These are phyloP conservation scores for Apogon talboti DNA, from an alignment of 2,797 vertebrate genomes.

Conservation along the genomic window DNA sequence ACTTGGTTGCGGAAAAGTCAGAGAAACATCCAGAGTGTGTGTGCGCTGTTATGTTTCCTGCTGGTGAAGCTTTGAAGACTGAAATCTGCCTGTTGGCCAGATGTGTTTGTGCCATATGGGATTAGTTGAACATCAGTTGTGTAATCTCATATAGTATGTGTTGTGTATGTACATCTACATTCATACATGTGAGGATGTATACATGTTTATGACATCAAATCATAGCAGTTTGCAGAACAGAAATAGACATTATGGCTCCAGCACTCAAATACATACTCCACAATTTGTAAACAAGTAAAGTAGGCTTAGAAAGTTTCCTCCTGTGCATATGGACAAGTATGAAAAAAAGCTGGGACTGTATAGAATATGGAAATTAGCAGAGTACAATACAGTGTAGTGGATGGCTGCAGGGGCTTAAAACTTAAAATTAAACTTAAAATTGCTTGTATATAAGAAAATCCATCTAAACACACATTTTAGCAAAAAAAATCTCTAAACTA, in stretches of 20 bases:
- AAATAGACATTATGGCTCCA: conserved; percentile 20
- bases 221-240: conserved; percentile 12
- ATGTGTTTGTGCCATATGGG: conserved; percentile 63
- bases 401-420: too few relatives aligned
- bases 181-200: conserved; percentile 1
- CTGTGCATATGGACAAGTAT: background rate
- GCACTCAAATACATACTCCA: conserved; percentile 1
- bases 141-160: conserved; percentile 51
- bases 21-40: conserved; percentile 35
- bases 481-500: too few relatives aligned
- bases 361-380: too few relatives aligned
- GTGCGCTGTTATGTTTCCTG: conserved; percentile 3
- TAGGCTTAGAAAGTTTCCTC: conserved; percentile 8
- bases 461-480: too few relatives aligned
- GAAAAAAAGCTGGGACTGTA: too few relatives aligned
- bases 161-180: conserved; percentile 7
- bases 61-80: conserved; percentile 47
- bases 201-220: conserved; percentile 16
- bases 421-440: too few relatives aligned
- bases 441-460: too few relatives aligned
- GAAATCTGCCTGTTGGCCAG: conserved; percentile 64
- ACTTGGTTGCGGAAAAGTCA: conserved; percentile 28
- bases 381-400: too few relatives aligned
- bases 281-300: conserved; percentile 4
- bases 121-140: conserved; percentile 54